Evolutionary conservation across 1,140 invertebrate genomes (phyloP).

Genomic region (Melipona quadrifasciata): DNA sequence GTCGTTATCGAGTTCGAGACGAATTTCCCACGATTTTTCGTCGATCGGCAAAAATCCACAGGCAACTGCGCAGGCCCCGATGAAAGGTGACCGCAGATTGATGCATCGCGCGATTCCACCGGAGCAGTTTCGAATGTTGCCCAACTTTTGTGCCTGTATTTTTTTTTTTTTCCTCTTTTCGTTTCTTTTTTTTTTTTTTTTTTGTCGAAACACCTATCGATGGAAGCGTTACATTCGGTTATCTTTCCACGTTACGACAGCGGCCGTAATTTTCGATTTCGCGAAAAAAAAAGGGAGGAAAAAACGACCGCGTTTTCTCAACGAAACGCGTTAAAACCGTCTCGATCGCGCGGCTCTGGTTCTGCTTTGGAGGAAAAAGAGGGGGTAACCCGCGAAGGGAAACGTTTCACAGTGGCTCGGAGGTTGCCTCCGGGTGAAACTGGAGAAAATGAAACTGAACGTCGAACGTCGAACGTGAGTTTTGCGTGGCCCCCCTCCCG

Average conservation of each 20-base stretch:
- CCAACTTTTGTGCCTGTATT: not conserved
- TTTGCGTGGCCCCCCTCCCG: too few relatives aligned
- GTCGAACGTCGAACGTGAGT: too few relatives aligned
- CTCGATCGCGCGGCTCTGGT: not conserved
- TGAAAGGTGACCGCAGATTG: not conserved
- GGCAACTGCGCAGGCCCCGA: not conserved
- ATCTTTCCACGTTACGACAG: not conserved
- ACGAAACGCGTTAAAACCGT: not conserved
- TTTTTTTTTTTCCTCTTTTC: not conserved
- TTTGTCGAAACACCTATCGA: not conserved
- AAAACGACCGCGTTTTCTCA: not conserved
- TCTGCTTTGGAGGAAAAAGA: not conserved
- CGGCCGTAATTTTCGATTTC: not conserved
- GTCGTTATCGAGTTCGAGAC: not conserved
- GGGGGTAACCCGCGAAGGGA: too few relatives aligned
- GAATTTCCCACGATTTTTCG: not conserved
- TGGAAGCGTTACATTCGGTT: constrained; percentile 13
- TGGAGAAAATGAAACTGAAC: not conserved
- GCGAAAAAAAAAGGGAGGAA: too few relatives aligned
- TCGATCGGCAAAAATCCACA: not conserved
- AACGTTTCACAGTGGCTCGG: not conserved
- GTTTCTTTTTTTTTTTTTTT: not conserved
- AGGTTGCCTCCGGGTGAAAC: not conserved
- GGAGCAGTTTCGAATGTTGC: not conserved
- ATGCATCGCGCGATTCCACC: not conserved